phyloP scores from a whole-genome alignment of 2,797 vertebrate species.

The Molossus alvarezi region DNA sequence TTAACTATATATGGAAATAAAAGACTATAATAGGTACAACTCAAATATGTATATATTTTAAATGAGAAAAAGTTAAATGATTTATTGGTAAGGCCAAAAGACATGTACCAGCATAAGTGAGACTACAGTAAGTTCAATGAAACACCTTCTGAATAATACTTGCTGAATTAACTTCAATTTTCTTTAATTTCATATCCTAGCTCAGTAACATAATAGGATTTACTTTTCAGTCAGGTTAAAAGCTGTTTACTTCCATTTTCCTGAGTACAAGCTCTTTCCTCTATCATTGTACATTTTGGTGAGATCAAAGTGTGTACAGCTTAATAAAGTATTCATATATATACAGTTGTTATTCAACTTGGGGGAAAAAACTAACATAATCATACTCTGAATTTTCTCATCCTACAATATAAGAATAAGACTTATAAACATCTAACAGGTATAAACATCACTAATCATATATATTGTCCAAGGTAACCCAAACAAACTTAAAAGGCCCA shows the following conservation, averaged over 20 bases:
- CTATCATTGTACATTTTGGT: background rate
- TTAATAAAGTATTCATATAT: constrained; percentile 64
- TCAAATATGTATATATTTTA: constrained; percentile 35
- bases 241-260: constrained; percentile 41
- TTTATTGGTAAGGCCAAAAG: constrained; percentile 50
- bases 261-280: background rate
- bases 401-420: constrained; percentile 58
- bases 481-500: constrained; percentile 72
- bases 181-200: constrained; percentile 14
- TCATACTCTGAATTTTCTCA: constrained; percentile 32
- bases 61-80: constrained; percentile 58
- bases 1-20: constrained; percentile 33
- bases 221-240: constrained; percentile 57
- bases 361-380: constrained; percentile 54
- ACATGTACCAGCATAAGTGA: background rate
- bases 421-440: constrained; percentile 33
- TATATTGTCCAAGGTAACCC: background rate
- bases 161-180: constrained; percentile 25
- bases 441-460: background rate
- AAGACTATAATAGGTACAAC: constrained; percentile 37
- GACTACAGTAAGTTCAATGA: constrained; percentile 37
- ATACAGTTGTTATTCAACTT: background rate
- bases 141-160: constrained; percentile 44
- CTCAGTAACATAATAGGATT: constrained; percentile 16
- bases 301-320: constrained; percentile 44